A percentile compares a stretch with the other conserved stretches of the same genome.
Conservation (phyloP, 2,888 invertebrate species). For the Diogma glabrata region DNA sequence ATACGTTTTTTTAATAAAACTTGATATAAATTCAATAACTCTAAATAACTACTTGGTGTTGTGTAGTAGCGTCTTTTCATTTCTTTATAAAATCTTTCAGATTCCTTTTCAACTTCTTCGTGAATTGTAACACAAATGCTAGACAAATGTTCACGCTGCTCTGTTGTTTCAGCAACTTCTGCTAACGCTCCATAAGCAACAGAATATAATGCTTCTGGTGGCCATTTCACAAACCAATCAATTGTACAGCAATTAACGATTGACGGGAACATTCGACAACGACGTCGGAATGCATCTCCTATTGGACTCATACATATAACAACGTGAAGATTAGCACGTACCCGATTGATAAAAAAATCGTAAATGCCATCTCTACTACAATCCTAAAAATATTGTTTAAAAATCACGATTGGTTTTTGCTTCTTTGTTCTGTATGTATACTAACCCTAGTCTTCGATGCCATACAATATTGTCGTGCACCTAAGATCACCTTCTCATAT, state of each 20-base stretch:
- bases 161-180: conserved; percentile 41
- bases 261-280: conserved; percentile 90
- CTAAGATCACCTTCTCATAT: conserved; percentile 69
- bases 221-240: conserved; percentile 92
- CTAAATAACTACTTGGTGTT: conserved; percentile 83
- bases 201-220: conserved; percentile 71
- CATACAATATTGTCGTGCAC: conserved; percentile 58
- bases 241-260: conserved; percentile 89
- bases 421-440: neutral
- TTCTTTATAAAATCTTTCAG: conserved; percentile 64
- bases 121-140: conserved; percentile 62
- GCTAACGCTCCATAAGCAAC: conserved; percentile 64
- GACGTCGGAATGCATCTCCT: conserved; percentile 74
- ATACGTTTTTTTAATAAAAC: conserved; percentile 57
- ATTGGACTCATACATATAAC: conserved; percentile 87
- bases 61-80: conserved; percentile 80
- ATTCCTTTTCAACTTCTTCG: conserved; percentile 65
- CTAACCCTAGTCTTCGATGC: conserved; percentile 51
- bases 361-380: conserved; percentile 68
- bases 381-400: conserved; percentile 26
- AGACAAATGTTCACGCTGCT: conserved; percentile 43
- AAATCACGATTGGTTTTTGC: neutral
- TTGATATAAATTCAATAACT: conserved; percentile 69
- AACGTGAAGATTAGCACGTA: conserved; percentile 71
- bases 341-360: conserved; percentile 73